These are phyloP conservation scores for Megalopta genalis DNA, from an alignment of 1,140 invertebrate species.

Conservation along the genomic window DNA sequence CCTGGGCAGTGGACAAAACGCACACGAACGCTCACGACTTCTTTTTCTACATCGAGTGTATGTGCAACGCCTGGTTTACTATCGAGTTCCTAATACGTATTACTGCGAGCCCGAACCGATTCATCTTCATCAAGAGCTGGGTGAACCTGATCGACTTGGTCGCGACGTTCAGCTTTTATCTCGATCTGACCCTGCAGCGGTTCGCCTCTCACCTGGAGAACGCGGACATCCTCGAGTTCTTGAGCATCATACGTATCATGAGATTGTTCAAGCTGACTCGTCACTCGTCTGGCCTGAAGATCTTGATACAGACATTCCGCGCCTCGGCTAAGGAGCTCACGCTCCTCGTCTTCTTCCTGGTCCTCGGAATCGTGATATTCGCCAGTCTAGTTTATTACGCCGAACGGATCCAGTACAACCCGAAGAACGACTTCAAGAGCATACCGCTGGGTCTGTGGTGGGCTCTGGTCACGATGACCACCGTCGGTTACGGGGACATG, in stretches of 20 bases:
- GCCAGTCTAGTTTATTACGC: slow-evolving; percentile 98
- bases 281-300: slow-evolving; percentile 98
- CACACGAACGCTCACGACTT: slow-evolving; percentile 97
- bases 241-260: slow-evolving; percentile 99
- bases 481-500: slow-evolving; percentile 99
- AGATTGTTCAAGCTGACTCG: slow-evolving; percentile 98
- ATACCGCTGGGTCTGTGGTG: slow-evolving; percentile 99
- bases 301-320: slow-evolving; percentile 98
- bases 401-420: slow-evolving; percentile 93
- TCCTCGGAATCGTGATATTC: slow-evolving; percentile 98
- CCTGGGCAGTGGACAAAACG: slow-evolving; percentile 94
- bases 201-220: slow-evolving; percentile 96
- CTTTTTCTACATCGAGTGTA: slow-evolving; percentile 99
- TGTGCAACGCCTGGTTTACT: slow-evolving; percentile 99
- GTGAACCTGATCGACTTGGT: slow-evolving; percentile 99
- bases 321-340: slow-evolving; percentile 99
- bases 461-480: slow-evolving; percentile 99
- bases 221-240: slow-evolving; percentile 98
- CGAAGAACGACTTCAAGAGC: slow-evolving; percentile 93
- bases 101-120: slow-evolving; percentile 95
- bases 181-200: slow-evolving; percentile 93
- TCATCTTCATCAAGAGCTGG: slow-evolving; percentile 94
- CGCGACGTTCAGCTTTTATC: slow-evolving; percentile 98
- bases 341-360: slow-evolving; percentile 96
- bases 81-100: slow-evolving; percentile 98